Conservation (phyloP, 2,113 vertebrate species). For the Hemiscyllium ocellatum region DNA sequence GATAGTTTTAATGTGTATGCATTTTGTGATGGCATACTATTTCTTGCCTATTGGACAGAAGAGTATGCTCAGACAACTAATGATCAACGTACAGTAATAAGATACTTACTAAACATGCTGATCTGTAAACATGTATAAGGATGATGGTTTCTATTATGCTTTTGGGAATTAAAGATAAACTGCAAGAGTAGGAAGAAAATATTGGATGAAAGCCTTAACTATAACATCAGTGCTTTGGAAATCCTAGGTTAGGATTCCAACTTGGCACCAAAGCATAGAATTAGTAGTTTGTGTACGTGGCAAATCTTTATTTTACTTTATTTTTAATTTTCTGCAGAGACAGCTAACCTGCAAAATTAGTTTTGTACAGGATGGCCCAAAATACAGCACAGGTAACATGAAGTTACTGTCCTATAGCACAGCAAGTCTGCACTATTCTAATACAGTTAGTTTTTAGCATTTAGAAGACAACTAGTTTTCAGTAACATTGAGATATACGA, state of each 20-base stretch:
- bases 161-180: not conserved
- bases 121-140: not conserved
- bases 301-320: not conserved
- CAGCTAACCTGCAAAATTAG: not conserved
- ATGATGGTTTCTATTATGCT: not conserved
- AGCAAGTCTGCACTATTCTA: not conserved
- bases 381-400: not conserved
- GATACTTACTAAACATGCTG: not conserved
- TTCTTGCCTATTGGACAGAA: not conserved
- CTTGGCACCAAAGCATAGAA: not conserved
- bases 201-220: not conserved
- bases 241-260: not conserved
- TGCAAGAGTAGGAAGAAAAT: not conserved
- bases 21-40: not conserved
- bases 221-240: not conserved
- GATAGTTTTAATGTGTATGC: not conserved
- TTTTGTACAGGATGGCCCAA: not conserved
- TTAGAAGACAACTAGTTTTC: not conserved
- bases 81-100: not conserved
- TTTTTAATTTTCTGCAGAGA: not conserved
- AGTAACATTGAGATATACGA: not conserved
- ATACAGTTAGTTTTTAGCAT: not conserved
- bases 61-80: not conserved
- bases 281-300: not conserved
- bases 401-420: not conserved